Evolutionary conservation across 2,888 invertebrate genomes (phyloP), one percentile per base, ranked within the genome.

Genomic region (Drosophila cyrtoloma): DNA sequence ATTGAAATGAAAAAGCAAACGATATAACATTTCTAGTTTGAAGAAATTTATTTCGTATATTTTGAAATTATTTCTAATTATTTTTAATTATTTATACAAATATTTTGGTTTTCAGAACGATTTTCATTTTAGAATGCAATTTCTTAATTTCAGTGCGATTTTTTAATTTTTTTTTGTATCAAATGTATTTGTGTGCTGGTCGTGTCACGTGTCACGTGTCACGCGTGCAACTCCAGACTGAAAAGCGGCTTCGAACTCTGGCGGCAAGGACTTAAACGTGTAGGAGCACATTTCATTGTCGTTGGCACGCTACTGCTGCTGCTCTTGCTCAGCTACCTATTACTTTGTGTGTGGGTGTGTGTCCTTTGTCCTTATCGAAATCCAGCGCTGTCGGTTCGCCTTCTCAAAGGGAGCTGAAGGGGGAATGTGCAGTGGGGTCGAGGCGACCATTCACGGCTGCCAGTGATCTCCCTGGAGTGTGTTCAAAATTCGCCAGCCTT

Each of bases 381-480:
- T 83, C 81, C 88, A 76, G 74, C 65, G 83, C 77, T 87, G 88
- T 88, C 86, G 85, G 79, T 88, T 87, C 79, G 75, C 68, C 75
- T 75, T 59, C 79, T 55, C 51, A 58, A 28, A 37, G 42, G 33
- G n/a, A 5, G 30, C 5, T 7, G 47, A 26, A 9, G 7, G 16
- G 5, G 26, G 26, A 47, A 47, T 47, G 26, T 3, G 16, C 19
- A 52, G 35, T 5, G 16, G 50, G 32, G 32, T 42, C 39, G 56
- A 32, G 70, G 75, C 77, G 68, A 76, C 84, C 89, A 81, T 86
- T 84, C 89, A 84, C 76, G 81, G 78, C 71, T 83, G 90, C 79
- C 81, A 88, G 57, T 84, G 87, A 87, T 87, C 90, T 88, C 87
- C 87, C 90, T 82, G 62, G 87, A 87, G 87, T 88, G 81, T 80